These are phyloP conservation scores for Brienomyrus longianalis DNA, from an alignment of 2,113 vertebrate species.

Conservation along the genomic window DNA sequence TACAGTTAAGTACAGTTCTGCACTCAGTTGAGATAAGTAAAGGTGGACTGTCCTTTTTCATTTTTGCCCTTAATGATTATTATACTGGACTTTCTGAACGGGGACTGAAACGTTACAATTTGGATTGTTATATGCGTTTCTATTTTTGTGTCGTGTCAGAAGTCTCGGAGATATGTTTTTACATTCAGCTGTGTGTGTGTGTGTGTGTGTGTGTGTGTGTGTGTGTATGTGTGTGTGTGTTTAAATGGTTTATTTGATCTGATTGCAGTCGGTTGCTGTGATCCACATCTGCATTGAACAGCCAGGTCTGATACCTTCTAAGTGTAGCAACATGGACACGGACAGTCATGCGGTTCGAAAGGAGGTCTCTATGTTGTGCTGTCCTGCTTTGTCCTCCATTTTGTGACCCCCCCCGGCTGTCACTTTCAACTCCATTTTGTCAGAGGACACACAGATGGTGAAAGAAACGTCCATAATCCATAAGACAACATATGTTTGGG, in stretches of 20 bases:
- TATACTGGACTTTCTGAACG: not conserved
- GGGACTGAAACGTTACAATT: not conserved
- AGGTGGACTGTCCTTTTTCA: not conserved
- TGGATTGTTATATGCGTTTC: not conserved
- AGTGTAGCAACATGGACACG: not conserved
- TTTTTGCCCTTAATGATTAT: not conserved
- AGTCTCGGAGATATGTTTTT: not conserved
- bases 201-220: not conserved
- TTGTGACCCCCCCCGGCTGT: conserved; percentile 52
- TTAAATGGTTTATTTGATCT: not conserved
- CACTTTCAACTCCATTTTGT: conserved; percentile 21
- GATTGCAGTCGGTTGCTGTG: not conserved
- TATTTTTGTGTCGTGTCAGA: not conserved
- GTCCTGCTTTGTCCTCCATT: conserved; percentile 67
- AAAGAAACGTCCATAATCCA: not conserved
- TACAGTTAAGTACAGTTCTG: not conserved
- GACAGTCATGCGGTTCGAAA: not conserved
- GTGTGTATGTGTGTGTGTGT: not conserved
- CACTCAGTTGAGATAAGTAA: not conserved
- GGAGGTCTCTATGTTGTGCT: conserved; percentile 28
- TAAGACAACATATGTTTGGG: not conserved
- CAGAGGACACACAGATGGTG: not conserved
- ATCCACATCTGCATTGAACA: not conserved
- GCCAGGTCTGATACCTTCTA: not conserved
- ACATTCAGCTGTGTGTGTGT: not conserved